Conservation (phyloP, 2,797 vertebrate genomes). For the Thunnus albacares region DNA sequence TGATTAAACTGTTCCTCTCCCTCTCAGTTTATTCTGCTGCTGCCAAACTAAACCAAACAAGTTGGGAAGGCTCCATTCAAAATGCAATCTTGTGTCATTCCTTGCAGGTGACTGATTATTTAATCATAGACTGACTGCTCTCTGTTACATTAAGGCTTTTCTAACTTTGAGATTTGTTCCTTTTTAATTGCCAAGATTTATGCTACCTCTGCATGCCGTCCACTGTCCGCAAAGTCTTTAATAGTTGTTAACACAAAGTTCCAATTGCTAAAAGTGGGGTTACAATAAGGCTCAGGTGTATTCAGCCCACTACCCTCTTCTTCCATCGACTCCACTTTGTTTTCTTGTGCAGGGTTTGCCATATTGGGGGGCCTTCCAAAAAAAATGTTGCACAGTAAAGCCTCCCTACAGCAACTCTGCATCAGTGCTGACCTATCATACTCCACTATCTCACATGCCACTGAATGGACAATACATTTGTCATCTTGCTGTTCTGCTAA, state of each 20-base stretch:
- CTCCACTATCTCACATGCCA: too few species aligned
- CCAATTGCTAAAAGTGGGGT: neutral
- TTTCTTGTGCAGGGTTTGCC: neutral
- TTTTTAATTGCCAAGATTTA: neutral
- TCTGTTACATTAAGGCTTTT: neutral
- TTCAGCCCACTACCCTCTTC: too few species aligned
- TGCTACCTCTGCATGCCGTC: too few species aligned
- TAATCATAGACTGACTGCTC: neutral
- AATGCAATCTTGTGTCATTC: neutral
- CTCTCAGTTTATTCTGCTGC: conserved; percentile 4
- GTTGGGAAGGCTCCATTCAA: neutral
- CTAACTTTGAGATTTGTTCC: neutral
- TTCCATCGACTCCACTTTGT: too few species aligned
- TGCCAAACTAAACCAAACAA: neutral
- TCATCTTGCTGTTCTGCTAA: too few species aligned
- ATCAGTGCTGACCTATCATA: too few species aligned
- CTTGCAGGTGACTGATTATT: neutral
- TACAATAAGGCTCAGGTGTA: neutral
- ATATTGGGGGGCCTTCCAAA: neutral
- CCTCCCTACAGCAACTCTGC: too few species aligned
- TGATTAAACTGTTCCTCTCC: conserved; percentile 8
- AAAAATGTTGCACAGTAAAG: too few species aligned
- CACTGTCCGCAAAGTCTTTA: too few species aligned
- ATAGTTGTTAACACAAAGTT: too few species aligned
- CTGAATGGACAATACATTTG: too few species aligned